Evolutionary conservation across 2,888 invertebrate genomes (phyloP), one percentile per base, ranked within the genome.

Genomic region (Homarus gammarus): DNA sequence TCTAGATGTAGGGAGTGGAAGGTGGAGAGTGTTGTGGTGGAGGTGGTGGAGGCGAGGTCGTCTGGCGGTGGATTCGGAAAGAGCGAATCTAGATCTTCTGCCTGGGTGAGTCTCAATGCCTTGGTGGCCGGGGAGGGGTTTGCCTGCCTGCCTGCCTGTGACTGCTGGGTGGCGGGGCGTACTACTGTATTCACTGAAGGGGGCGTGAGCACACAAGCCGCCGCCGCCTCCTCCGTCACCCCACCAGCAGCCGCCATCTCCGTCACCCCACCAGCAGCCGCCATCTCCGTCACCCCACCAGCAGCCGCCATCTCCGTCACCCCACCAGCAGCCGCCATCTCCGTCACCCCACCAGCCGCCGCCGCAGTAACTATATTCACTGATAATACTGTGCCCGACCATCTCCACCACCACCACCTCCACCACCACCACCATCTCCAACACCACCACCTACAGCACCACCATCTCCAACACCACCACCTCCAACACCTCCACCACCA

Each of bases 51-150:
- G 22, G 22, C 75, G 33, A 82, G 75, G 82, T 82, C 61, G 33
- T n/a, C 12, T 31, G 22, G 18, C n/a, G 5, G n/a, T 2, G 73
- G 51, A 61, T 75, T 1, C 82, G 81, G 64, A 87, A 56, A 38
- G 27, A 22, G 72, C 15, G 68, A 83, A 83, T 73, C 82, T 73
- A 77, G 75, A 64, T 88, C 87, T 88, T 88, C 87, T 83, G 83
- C 64, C n/a, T 77, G 77, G 87, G 44, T 83, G 83, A 38, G 51
- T 75, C 33, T 68, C 77, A 88, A 88, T 83, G 83, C 12, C 75
- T 36, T 68, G 68, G 87, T 75, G 87, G 87, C 64, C 77, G 64
- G 64, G 73, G 64, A 27, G 85, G 64, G 75, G 78, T 49, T 31
- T 78, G 33, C 38, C 27, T 12, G 33, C 56, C 15, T n/a, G 56